Evolutionary conservation across 2,113 vertebrate genomes (phyloP).

Genomic region (Thermophis baileyi): DNA sequence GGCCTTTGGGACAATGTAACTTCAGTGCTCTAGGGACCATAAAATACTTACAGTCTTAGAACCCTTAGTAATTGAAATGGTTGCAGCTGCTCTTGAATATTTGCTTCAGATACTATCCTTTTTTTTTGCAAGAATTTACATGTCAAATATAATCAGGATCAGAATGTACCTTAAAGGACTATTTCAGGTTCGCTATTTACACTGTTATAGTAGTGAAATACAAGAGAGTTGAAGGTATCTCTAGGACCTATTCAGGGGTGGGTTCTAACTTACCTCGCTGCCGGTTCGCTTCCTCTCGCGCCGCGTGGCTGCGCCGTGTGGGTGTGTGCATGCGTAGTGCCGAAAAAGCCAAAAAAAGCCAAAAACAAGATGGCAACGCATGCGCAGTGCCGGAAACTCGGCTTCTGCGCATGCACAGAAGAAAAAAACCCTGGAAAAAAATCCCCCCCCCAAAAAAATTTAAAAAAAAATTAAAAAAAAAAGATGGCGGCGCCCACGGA

Average conservation of each 20-base stretch:
- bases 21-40: conserved; percentile 37
- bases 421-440: too few relatives aligned
- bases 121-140: conserved; percentile 14
- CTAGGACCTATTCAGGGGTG: conserved; percentile 46
- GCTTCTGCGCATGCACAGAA: too few relatives aligned
- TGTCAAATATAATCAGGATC: conserved; percentile 32
- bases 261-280: too few relatives aligned
- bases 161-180: conserved; percentile 35
- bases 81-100: conserved; percentile 27
- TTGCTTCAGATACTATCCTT: conserved; percentile 45
- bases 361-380: too few relatives aligned
- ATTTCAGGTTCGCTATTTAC: conserved; percentile 29
- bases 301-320: too few relatives aligned
- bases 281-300: too few relatives aligned
- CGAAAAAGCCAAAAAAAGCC: too few relatives aligned
- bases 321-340: too few relatives aligned
- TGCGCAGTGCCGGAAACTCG: too few relatives aligned
- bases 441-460: too few relatives aligned
- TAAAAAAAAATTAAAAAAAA: too few relatives aligned
- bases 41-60: conserved; percentile 44
- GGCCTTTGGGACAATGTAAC: conserved; percentile 15
- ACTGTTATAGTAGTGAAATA: conserved; percentile 47
- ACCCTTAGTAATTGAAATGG: conserved; percentile 31
- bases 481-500: too few relatives aligned
- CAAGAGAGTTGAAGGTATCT: conserved; percentile 35